Evolutionary conservation across 2,113 vertebrate species (phyloP).

Genomic region (Corvus hawaiiensis): DNA sequence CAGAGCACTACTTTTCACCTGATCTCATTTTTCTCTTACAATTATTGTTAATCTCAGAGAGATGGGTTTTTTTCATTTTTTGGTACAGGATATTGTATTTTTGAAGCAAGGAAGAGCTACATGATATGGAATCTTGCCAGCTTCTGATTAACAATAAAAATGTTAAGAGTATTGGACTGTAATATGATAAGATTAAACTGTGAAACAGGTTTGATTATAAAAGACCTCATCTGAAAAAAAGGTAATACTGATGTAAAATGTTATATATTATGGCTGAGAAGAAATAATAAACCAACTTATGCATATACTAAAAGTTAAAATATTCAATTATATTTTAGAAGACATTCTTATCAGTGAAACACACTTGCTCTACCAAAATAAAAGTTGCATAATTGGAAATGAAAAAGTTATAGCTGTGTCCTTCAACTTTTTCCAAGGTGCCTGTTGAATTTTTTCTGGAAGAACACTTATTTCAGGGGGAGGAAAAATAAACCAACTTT

Average conservation of each 20-base stretch:
- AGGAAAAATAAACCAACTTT: not conserved
- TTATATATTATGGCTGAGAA: not conserved
- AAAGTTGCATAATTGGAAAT: constrained; percentile 44
- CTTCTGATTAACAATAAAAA: constrained; percentile 6
- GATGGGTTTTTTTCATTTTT: not conserved
- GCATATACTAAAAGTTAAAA: constrained; percentile 35
- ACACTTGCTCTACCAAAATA: constrained; percentile 49
- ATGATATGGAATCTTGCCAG: constrained; percentile 34
- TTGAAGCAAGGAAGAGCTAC: constrained; percentile 20
- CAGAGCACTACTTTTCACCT: not conserved
- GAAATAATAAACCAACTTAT: constrained; percentile 31
- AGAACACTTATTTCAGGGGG: not conserved
- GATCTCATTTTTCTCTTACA: not conserved
- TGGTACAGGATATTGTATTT: constrained; percentile 51
- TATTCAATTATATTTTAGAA: constrained; percentile 35
- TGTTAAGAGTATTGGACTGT: constrained; percentile 22
- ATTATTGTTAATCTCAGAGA: not conserved
- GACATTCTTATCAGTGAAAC: constrained; percentile 35
- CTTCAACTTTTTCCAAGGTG: constrained; percentile 31
- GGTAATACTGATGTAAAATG: not conserved
- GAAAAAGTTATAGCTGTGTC: constrained; percentile 14
- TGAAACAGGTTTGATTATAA: constrained; percentile 29
- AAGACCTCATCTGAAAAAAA: constrained; percentile 5
- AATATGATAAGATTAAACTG: constrained; percentile 50
- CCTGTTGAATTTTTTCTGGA: not conserved